phyloP scores from a whole-genome alignment of 1,140 invertebrate genomes.

The Anastatus disparis region DNA sequence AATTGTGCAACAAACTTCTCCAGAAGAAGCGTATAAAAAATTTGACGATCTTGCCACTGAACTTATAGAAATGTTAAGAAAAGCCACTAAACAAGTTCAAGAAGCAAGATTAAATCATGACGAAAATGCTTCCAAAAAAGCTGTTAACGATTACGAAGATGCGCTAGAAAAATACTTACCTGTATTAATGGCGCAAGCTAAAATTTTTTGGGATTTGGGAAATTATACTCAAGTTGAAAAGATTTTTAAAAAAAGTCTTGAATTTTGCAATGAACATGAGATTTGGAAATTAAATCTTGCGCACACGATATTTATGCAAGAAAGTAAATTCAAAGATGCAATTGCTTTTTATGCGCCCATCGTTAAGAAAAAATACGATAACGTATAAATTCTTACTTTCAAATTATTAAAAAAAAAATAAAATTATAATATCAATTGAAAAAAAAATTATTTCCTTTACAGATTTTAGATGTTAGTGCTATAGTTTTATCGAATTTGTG shows the following conservation, averaged over 20 bases:
- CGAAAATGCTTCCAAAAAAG: slow-evolving; percentile 88
- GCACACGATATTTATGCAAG: slow-evolving; percentile 99
- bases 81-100: slow-evolving; percentile 92
- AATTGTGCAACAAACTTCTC: slow-evolving; percentile 97
- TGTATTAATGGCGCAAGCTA: slow-evolving; percentile 98
- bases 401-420: no score
- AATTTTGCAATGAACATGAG: slow-evolving; percentile 98
- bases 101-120: slow-evolving; percentile 89
- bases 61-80: slow-evolving; percentile 89
- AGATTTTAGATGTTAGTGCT: slow-evolving; percentile 94
- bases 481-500: slow-evolving; percentile 98
- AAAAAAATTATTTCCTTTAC: slow-evolving; percentile 21
- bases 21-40: slow-evolving; percentile 96
- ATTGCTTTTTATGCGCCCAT: slow-evolving; percentile 98
- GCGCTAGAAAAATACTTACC: slow-evolving; percentile 90
- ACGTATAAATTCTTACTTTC: slow-evolving; percentile 69
- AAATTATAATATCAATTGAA: no score
- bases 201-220: slow-evolving; percentile 98
- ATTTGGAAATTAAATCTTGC: slow-evolving; percentile 98
- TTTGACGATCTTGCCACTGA: slow-evolving; percentile 94
- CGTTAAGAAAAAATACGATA: slow-evolving; percentile 95
- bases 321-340: slow-evolving; percentile 98
- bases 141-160: slow-evolving; percentile 93
- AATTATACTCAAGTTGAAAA: slow-evolving; percentile 96
- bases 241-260: slow-evolving; percentile 94